Conservation (phyloP, 2,888 invertebrate genomes). For the Tetramorium bicarinatum region DNA sequence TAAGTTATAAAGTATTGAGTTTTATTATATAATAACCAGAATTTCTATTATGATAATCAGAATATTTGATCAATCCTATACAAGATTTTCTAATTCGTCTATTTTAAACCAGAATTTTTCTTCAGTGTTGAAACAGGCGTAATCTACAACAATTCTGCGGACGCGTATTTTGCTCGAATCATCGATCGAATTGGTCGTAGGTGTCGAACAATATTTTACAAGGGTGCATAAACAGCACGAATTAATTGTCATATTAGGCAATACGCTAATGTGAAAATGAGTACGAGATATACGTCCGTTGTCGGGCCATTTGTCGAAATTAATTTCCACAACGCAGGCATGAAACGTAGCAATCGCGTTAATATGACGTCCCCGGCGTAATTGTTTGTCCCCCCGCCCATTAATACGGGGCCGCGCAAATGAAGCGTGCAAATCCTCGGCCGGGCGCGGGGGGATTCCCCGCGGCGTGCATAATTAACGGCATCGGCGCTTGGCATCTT, state of each 20-base stretch:
- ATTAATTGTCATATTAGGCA: not conserved
- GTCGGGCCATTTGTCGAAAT: constrained; percentile 39
- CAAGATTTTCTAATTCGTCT: too few relatives aligned
- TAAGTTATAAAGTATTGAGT: too few relatives aligned
- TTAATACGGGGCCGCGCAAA: constrained; percentile 38
- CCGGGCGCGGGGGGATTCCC: constrained; percentile 26
- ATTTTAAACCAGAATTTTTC: too few relatives aligned
- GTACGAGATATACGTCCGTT: not conserved
- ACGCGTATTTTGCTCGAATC: not conserved
- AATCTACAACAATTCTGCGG: not conserved
- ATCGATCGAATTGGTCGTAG: not conserved
- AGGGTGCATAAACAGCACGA: not conserved
- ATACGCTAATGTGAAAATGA: constrained; percentile 10
- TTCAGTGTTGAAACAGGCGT: not conserved
- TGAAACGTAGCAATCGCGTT: constrained; percentile 4
- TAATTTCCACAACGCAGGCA: not conserved
- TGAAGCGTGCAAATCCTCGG: constrained; percentile 2
- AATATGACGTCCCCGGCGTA: constrained; percentile 26
- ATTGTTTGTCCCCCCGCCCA: constrained; percentile 19
- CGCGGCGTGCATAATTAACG: constrained; percentile 57
- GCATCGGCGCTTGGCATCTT: constrained; percentile 22
- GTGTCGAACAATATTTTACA: not conserved
- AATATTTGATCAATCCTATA: too few relatives aligned
- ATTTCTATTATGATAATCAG: too few relatives aligned
- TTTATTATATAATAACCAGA: too few relatives aligned